These are phyloP conservation scores for Burhinus oedicnemus DNA, from an alignment of 2,113 vertebrate species.

Conservation along the genomic window DNA sequence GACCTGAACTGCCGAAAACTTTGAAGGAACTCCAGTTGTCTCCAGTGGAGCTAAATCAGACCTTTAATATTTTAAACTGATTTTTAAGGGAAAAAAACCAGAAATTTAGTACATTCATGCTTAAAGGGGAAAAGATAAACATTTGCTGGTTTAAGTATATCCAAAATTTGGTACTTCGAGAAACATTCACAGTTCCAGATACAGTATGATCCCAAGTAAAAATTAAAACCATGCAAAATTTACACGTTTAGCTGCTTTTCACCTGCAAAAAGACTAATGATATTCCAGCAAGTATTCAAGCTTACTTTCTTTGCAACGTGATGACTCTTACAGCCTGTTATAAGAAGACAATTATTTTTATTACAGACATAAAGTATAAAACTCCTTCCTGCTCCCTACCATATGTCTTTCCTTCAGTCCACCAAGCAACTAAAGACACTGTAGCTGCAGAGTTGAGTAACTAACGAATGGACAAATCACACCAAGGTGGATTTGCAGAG, in stretches of 20 bases:
- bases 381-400: neutral
- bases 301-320: neutral
- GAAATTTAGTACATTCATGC: neutral
- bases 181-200: neutral
- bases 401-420: neutral
- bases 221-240: neutral
- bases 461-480: neutral
- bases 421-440: neutral
- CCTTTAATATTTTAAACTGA: neutral
- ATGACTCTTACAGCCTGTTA: neutral
- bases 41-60: neutral
- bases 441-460: neutral
- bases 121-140: neutral
- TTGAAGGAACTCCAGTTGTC: neutral
- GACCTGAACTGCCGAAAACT: neutral
- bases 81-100: neutral
- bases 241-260: neutral
- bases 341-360: neutral
- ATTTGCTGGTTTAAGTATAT: conserved; percentile 7
- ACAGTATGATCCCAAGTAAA: neutral
- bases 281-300: neutral
- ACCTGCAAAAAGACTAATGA: neutral
- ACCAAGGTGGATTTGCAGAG: neutral
- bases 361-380: neutral
- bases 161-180: neutral